Base-by-base conservation (phyloP, 2,888 invertebrate species). In the Epiblema foenella region DNA sequence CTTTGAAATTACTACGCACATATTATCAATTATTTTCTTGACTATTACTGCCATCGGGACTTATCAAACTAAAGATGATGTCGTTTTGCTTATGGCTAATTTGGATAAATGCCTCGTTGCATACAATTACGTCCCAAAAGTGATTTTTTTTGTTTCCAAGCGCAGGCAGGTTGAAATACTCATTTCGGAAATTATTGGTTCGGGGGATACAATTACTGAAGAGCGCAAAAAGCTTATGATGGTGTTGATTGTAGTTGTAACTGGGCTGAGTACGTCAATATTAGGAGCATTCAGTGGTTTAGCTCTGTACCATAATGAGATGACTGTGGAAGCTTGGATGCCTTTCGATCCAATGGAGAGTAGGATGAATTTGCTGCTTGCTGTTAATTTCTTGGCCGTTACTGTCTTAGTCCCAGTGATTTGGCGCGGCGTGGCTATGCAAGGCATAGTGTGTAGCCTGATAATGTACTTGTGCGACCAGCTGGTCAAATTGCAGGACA, bases 401-500 rank as follows among this genome's bases (percentile, higher is more conserved):
- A 68, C 82, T 0, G 84, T 89, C 37, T 57, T 77, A 0, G 74
- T 87, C 0, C 89, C 89, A 1, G 81, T 82, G 37, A 68, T 83
- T 0, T 83, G 81, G 24, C 80, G 91, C 77, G 87, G 83, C 0
- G 83, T 87, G 46, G 87, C 86, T 0, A 86, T 91, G 77, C 89
- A 91, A 77, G 90, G 90, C 0, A 79, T 91, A 1, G 81, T 91
- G 0, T 89, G 90, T 73, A 87, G 90, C 51, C 75, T 91, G 29
- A 77, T 88, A 1, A 85, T 91, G 82, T 92, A 91, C 71, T 68
- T 92, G 49, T 88, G 90, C 65, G 90, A 91, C 59, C 91, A 92
- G 71, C 69, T 91, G n/a, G 73, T 81, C 2, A 81, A 85, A 18
- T 69, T 92, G 51, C 90, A 91, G 69, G 51, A 72, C 0, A 78